Conservation (phyloP, 1,140 invertebrate species). For the Leptinotarsa lineolata region DNA sequence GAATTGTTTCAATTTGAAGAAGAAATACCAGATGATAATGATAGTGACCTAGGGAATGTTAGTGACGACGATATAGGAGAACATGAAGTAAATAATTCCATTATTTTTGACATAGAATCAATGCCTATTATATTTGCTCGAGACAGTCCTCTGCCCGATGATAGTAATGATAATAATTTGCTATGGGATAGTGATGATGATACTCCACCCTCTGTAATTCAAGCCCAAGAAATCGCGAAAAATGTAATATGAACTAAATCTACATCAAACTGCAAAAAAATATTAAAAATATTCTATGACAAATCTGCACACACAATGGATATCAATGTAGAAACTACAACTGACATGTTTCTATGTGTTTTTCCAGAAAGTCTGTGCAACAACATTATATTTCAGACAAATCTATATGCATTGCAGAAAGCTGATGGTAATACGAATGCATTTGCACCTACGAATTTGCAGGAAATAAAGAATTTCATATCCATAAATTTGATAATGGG, state of each 20-base stretch:
- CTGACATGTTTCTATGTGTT: constrained; percentile 2
- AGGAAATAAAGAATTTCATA: no score
- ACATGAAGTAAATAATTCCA: not conserved
- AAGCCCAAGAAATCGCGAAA: constrained; percentile 9
- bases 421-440: not conserved
- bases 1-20: not conserved
- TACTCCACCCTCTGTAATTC: constrained; percentile 9
- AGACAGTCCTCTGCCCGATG: not conserved
- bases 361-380: constrained; percentile 15
- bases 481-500: constrained; percentile 33
- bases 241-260: constrained; percentile 7
- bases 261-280: constrained; percentile 17
- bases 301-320: not conserved
- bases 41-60: constrained; percentile 8
- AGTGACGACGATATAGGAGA: constrained; percentile 5
- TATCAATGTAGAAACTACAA: constrained; percentile 5
- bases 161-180: constrained; percentile 11
- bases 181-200: constrained; percentile 9
- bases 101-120: constrained; percentile 14
- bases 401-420: constrained; percentile 18
- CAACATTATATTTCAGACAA: constrained; percentile 14
- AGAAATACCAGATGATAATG: constrained; percentile 17
- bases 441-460: constrained; percentile 8
- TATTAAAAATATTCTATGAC: constrained; percentile 9
- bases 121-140: constrained; percentile 8